A percentile compares a stretch with the other conserved stretches of the same genome.
phyloP scores from a whole-genome alignment of 2,113 vertebrate species.

The Ceyx margarethae region DNA sequence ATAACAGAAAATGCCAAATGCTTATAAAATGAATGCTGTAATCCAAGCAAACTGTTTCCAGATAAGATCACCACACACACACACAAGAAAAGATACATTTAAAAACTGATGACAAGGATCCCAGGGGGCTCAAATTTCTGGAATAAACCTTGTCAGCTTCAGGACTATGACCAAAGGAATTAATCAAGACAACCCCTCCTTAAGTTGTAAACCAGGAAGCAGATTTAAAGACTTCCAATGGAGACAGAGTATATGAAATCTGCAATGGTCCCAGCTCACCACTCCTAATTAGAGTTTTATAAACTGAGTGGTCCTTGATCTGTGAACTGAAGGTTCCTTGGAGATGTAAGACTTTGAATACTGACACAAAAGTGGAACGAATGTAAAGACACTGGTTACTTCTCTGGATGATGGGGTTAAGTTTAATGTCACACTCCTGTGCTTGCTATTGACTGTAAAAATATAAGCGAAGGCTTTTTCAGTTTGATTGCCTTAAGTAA shows the following conservation, averaged over 20 bases:
- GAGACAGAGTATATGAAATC: constrained; percentile 74
- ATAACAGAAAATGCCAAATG: constrained; percentile 62
- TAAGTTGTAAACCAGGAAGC: constrained; percentile 66
- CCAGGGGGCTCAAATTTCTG: constrained; percentile 60
- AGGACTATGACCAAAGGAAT: constrained; percentile 68
- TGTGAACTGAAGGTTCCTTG: constrained; percentile 29
- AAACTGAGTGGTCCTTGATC: constrained; percentile 65
- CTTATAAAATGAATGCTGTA: constrained; percentile 43
- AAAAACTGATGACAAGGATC: constrained; percentile 70
- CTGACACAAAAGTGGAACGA: neutral
- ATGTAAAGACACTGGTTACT: neutral
- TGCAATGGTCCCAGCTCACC: constrained; percentile 66
- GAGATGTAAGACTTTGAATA: neutral
- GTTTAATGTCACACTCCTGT: neutral
- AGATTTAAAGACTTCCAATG: constrained; percentile 78
- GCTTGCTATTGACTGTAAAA: neutral
- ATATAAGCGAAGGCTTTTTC: neutral
- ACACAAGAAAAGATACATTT: constrained; percentile 31
- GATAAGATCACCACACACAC: constrained; percentile 23
- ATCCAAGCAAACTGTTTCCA: constrained; percentile 50
- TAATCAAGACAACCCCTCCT: constrained; percentile 70
- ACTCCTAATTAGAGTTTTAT: constrained; percentile 75
- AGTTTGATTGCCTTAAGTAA: neutral
- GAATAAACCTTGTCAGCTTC: constrained; percentile 77
- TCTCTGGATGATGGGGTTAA: neutral